These are phyloP conservation scores for Semicossyphus pulcher DNA, from an alignment of 2,113 vertebrate genomes.

Conservation along the genomic window DNA sequence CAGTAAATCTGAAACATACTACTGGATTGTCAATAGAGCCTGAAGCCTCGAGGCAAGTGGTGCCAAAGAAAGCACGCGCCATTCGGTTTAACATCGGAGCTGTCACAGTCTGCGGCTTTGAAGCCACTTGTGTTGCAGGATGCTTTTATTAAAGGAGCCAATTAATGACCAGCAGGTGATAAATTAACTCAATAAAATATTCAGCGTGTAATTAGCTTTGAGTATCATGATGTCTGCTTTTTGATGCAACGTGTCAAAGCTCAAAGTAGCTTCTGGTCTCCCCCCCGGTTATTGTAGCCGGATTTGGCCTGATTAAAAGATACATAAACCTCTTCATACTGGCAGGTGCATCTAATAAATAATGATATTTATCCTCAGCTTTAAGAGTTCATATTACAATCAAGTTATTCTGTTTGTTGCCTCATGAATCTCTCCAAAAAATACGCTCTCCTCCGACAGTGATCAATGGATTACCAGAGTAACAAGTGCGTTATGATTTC, in stretches of 20 bases:
- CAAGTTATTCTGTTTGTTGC: not conserved
- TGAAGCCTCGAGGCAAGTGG: conserved; percentile 22
- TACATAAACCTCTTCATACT: not conserved
- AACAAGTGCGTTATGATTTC: conserved; percentile 10
- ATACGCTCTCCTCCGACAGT: not conserved
- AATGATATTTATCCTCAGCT: not conserved
- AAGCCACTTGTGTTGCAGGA: conserved; percentile 31
- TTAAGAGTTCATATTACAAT: not conserved
- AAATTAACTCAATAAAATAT: conserved; percentile 30
- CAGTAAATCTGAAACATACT: conserved; percentile 76
- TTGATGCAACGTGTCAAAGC: not conserved
- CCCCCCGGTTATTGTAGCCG: not conserved
- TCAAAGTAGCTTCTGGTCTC: conserved; percentile 3
- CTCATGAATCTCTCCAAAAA: not conserved
- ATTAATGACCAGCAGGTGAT: conserved; percentile 19
- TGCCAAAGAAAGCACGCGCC: conserved; percentile 64
- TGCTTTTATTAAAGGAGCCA: conserved; percentile 27
- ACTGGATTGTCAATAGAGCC: conserved; percentile 59
- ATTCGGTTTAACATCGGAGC: conserved; percentile 62
- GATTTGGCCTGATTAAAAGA: not conserved
- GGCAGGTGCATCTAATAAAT: not conserved
- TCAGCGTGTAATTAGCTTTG: conserved; percentile 12
- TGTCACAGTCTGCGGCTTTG: conserved; percentile 28
- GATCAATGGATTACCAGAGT: not conserved
- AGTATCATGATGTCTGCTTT: conserved; percentile 13